Conservation (phyloP, 2,797 vertebrate species). For the Rhadinocentrus ornatus region DNA sequence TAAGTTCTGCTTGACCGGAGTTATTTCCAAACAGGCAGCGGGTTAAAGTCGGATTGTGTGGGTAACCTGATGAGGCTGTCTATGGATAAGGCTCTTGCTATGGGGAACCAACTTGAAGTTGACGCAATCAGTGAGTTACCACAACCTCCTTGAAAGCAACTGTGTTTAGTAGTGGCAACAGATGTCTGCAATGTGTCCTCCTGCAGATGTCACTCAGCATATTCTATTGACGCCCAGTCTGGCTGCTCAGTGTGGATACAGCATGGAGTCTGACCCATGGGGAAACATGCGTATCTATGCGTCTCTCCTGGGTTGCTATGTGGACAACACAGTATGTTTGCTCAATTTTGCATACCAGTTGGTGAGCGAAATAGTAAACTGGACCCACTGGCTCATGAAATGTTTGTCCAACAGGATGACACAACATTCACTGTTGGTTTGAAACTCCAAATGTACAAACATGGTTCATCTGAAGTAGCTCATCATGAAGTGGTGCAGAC, state of each 20-base stretch:
- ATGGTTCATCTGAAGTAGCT: slow-evolving; percentile 47
- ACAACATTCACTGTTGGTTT: slow-evolving; percentile 72
- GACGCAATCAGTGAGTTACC: slow-evolving; percentile 80
- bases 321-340: slow-evolving; percentile 72
- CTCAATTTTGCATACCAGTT: too few species aligned
- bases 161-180: not conserved
- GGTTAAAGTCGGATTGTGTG: slow-evolving; percentile 72
- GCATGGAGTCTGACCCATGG: slow-evolving; percentile 79
- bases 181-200: not conserved
- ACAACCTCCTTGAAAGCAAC: not conserved
- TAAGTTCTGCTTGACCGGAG: not conserved
- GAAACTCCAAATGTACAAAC: slow-evolving; percentile 68
- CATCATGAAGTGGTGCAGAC: slow-evolving; percentile 72
- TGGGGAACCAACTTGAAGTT: slow-evolving; percentile 79
- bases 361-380: too few species aligned
- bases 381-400: too few species aligned
- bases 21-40: slow-evolving; percentile 38
- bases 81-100: slow-evolving; percentile 72
- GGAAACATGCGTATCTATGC: slow-evolving; percentile 79
- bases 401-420: slow-evolving; percentile 78
- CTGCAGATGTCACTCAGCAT: slow-evolving; percentile 73
- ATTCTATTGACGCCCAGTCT: slow-evolving; percentile 68
- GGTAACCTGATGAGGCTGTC: slow-evolving; percentile 78
- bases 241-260: slow-evolving; percentile 86
- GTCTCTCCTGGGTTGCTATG: slow-evolving; percentile 85